phyloP scores from a whole-genome alignment of 2,113 vertebrate species.

The Polypterus bichir region DNA sequence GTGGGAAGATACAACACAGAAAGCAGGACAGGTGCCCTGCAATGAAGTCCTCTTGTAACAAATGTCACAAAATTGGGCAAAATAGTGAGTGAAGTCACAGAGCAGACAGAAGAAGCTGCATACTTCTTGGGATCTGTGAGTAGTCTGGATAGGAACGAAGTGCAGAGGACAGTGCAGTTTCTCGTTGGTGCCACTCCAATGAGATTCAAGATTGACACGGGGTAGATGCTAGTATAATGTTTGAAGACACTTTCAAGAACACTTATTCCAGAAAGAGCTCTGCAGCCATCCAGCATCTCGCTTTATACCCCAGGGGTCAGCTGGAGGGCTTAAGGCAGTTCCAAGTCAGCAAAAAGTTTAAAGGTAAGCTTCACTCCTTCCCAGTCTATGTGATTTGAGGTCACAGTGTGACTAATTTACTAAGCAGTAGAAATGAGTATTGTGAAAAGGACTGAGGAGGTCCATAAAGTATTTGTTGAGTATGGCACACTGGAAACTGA shows the following conservation, averaged over 20 bases:
- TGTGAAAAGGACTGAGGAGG: constrained; percentile 11
- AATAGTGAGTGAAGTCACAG: constrained; percentile 6
- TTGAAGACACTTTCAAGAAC: background rate
- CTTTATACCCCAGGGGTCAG: constrained; percentile 1
- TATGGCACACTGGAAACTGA: constrained; percentile 12
- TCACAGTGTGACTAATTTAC: background rate
- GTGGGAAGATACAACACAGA: constrained; percentile 3
- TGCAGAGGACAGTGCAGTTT: background rate
- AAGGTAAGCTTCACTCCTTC: background rate
- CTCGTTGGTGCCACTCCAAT: background rate
- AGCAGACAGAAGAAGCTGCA: background rate
- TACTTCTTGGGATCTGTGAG: constrained; percentile 2
- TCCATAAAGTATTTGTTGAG: constrained; percentile 11
- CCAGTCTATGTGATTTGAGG: constrained; percentile 9
- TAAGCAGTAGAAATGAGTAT: constrained; percentile 4
- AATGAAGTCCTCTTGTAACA: background rate
- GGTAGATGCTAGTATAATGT: background rate
- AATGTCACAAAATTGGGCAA: constrained; percentile 3
- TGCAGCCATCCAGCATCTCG: background rate
- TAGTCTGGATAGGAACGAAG: background rate
- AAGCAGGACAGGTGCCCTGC: constrained; percentile 1
- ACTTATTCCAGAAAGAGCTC: background rate
- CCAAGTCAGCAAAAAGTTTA: background rate
- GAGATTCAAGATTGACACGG: background rate
- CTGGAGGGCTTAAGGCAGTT: background rate